phyloP scores from a whole-genome alignment of 2,888 invertebrate genomes.

The Amiota minor region DNA sequence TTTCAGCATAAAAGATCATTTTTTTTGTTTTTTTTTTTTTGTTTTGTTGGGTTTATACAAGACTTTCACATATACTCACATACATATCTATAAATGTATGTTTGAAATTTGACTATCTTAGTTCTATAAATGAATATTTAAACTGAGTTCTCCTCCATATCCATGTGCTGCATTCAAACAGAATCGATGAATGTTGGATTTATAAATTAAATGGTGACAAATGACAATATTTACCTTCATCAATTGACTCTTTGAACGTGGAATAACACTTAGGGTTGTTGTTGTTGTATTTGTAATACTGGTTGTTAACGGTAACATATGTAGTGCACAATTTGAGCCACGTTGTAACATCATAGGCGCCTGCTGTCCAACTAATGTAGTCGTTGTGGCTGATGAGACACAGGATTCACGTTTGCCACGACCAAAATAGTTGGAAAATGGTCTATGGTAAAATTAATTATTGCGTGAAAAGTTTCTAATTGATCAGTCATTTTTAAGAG shows the following conservation, averaged over 20 bases:
- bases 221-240: slow-evolving; percentile 68
- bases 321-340: slow-evolving; percentile 71
- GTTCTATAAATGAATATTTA: slow-evolving; percentile 41
- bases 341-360: slow-evolving; percentile 67
- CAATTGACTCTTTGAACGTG: slow-evolving; percentile 71
- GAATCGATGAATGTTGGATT: neutral
- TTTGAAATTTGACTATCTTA: neutral
- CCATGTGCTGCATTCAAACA: slow-evolving; percentile 60
- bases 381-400: slow-evolving; percentile 85
- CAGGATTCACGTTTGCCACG: slow-evolving; percentile 83
- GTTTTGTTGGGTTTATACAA: neutral
- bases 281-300: slow-evolving; percentile 50
- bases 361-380: slow-evolving; percentile 78
- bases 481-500: too few species aligned
- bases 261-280: slow-evolving; percentile 62
- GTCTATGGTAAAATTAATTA: slow-evolving; percentile 73
- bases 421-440: slow-evolving; percentile 78
- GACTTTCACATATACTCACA: neutral
- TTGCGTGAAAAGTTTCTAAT: too few species aligned
- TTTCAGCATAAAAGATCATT: slow-evolving; percentile 8
- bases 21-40: neutral
- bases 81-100: slow-evolving; percentile 1
- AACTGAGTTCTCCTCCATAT: slow-evolving; percentile 72
- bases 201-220: slow-evolving; percentile 18
- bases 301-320: slow-evolving; percentile 64